Percentiles rank a stretch among this genome's conserved stretches.
Evolutionary conservation across 2,888 invertebrate genomes (phyloP).

Genomic region (Agrochola circellaris): DNA sequence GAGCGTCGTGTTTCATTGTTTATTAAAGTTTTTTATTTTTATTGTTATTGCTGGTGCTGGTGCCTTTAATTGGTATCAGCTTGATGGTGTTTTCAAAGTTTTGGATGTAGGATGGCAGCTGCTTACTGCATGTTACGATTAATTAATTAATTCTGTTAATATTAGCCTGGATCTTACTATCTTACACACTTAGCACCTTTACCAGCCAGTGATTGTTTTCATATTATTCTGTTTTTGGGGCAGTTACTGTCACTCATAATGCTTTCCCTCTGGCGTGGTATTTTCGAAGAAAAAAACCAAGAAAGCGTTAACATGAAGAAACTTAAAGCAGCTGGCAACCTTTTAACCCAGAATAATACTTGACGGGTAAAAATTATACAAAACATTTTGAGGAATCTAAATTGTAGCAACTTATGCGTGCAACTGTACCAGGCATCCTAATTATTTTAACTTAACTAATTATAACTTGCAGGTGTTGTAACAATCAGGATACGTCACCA

Average conservation of each 20-base stretch:
- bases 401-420: not conserved
- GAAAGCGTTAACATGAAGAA: not conserved
- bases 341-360: no score
- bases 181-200: no score
- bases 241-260: no score
- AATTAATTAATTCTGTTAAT: not conserved
- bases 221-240: not conserved
- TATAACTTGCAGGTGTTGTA: not conserved
- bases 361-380: not conserved
- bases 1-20: constrained; percentile 80
- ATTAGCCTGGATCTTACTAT: not conserved
- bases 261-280: no score
- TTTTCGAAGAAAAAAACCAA: not conserved
- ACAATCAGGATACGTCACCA: not conserved
- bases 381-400: not conserved
- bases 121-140: not conserved
- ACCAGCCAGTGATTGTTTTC: not conserved
- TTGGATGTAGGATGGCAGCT: constrained; percentile 10
- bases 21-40: constrained; percentile 87
- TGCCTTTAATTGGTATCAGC: constrained; percentile 75
- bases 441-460: not conserved
- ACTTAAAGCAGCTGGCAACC: not conserved
- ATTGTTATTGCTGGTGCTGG: constrained; percentile 77
- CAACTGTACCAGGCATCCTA: not conserved
- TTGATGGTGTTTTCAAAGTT: constrained; percentile 22